Percentiles rank a stretch among this genome's conserved stretches.
Evolutionary conservation across 35 echinoderm and acorn worm species (phyloP).

Genomic region (Hemicentrotus pulcherrimus): DNA sequence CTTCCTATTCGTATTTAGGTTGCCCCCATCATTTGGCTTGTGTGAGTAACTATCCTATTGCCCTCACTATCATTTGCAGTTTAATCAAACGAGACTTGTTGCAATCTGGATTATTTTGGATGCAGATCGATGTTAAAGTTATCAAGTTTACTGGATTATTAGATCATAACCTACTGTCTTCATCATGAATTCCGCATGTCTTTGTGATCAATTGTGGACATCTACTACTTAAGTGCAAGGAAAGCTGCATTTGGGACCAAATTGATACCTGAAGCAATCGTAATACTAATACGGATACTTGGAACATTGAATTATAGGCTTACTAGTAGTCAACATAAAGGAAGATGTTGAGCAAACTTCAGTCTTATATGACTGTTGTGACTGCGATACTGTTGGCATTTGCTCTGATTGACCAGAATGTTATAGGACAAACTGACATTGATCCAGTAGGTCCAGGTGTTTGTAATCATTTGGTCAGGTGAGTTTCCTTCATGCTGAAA

Average conservation of each 20-base stretch:
- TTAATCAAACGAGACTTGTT: not conserved
- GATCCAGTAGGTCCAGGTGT: not conserved
- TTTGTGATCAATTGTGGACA: not conserved
- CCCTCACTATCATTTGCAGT: not conserved
- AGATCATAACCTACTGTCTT: not conserved
- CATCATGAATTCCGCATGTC: not conserved
- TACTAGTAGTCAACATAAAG: not conserved
- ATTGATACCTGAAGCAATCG: too few species aligned
- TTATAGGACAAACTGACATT: constrained; percentile 15
- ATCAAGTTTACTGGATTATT: not conserved
- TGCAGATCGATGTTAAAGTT: not conserved
- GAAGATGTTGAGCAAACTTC: not conserved
- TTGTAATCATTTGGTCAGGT: constrained; percentile 8
- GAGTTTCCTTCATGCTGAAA: not conserved
- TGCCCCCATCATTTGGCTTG: not conserved
- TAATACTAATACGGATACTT: not conserved
- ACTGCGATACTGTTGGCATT: not conserved
- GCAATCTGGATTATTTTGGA: not conserved
- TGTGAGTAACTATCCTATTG: not conserved
- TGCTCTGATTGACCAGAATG: not conserved
- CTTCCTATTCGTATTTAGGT: not conserved
- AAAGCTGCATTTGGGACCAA: not conserved
- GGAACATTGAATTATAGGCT: not conserved
- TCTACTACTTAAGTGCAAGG: not conserved
- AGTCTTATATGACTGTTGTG: not conserved